Conservation (phyloP, 2,888 invertebrate species). For the Loripinus fragilis region DNA sequence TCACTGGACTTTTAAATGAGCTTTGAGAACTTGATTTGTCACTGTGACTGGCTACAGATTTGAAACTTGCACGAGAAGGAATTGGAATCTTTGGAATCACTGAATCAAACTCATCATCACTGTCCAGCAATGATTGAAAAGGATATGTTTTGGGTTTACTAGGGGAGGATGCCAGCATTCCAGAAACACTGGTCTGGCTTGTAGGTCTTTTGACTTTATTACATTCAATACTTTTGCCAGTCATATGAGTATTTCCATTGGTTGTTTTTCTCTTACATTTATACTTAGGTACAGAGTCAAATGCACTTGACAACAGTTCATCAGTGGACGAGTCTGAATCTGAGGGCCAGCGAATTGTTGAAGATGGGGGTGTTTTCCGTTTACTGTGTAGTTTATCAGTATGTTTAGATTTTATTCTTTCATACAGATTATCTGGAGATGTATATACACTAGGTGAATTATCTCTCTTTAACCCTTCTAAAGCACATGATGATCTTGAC, state of each 20-base stretch:
- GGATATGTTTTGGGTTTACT: background rate
- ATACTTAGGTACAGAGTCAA: background rate
- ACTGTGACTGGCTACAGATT: background rate
- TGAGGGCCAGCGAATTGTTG: constrained; percentile 43
- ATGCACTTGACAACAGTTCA: constrained; percentile 17
- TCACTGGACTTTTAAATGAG: background rate
- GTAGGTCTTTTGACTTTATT: background rate
- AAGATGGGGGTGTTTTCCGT: background rate
- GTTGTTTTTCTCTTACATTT: constrained; percentile 1
- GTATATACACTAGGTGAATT: background rate
- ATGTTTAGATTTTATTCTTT: background rate
- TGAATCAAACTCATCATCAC: background rate
- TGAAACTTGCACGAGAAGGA: background rate
- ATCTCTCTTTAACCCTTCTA: background rate
- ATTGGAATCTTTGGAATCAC: background rate
- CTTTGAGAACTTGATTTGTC: background rate
- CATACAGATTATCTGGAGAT: background rate
- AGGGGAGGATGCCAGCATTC: background rate
- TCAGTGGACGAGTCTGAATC: constrained; percentile 44
- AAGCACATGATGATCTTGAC: background rate
- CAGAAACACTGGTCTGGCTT: background rate
- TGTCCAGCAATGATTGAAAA: background rate
- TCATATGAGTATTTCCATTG: background rate
- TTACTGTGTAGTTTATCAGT: background rate
- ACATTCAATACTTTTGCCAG: too few relatives aligned